Evolutionary conservation across 2,797 vertebrate species (phyloP), one percentile per base, ranked within the genome.

Genomic region (Heliangelus exortis): DNA sequence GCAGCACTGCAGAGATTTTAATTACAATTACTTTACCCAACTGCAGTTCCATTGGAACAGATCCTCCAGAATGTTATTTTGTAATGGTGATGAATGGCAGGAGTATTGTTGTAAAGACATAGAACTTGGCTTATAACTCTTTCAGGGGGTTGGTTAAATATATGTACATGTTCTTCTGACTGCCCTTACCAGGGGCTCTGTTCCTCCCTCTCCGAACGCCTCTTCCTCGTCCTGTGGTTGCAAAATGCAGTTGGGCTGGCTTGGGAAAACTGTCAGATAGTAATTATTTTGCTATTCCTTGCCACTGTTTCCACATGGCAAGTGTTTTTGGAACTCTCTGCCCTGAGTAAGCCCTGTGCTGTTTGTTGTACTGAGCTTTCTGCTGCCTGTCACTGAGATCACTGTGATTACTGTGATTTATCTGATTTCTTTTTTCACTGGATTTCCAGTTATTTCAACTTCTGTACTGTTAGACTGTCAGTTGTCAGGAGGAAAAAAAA

Each of bases 181-280:
- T 31, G 72, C 29, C 43, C 16, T n/a, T 39, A 5, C 31, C 6
- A 1, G 1, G 2, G 25, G 81, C 41, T 41, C 57, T 22, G 0
- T 45, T 28, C 6, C 10, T 57, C 48, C 41, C 26, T 34, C 69
- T 33, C 15, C 9, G 15, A 51, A 41, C 4, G 43, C 34, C 43
- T 45, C 59, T 31, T 21, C 1, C 2, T 36, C 7, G 0, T 21
- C 47, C 63, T 10, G 14, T 31, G n/a, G 29, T 13, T 39, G 43
- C 34, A 8, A 6, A 62, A 45, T 45, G 63, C 25, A 4, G 10
- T 55, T 7, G 53, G 29, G 16, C 74, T 76, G 86, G 34, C 22
- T 53, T 58, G 69, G 61, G 11, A 54, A 43, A 31, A 6, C 3
- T 2, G 34, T 41, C 39, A 25, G 63, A 6, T 18, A 26, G n/a